phyloP scores from a whole-genome alignment of 2,797 vertebrate species.

The Prionace glauca region DNA sequence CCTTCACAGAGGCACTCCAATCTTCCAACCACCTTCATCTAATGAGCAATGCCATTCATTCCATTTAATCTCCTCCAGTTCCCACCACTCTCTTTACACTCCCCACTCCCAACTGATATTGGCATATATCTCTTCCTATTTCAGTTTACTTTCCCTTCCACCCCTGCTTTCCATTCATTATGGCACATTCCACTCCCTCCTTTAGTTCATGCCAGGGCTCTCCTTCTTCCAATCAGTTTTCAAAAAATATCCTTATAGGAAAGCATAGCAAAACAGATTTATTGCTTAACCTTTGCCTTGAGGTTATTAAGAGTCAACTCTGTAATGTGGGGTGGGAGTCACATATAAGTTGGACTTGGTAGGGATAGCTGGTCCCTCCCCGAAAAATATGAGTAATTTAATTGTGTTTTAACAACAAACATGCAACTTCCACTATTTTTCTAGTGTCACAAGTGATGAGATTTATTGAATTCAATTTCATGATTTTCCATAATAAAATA shows the following conservation, averaged over 20 bases:
- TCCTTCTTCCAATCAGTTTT: neutral
- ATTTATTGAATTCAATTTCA: conserved; percentile 4
- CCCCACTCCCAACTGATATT: neutral
- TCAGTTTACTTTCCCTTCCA: neutral
- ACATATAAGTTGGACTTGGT: neutral
- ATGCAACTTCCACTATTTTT: neutral
- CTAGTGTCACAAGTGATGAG: neutral
- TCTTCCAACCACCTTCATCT: neutral
- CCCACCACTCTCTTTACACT: neutral
- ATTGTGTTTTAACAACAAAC: conserved; percentile 14
- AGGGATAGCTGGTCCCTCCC: neutral
- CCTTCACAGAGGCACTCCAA: neutral
- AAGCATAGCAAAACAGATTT: neutral
- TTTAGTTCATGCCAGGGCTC: neutral
- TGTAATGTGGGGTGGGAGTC: neutral
- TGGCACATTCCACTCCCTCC: neutral
- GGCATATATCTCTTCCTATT: neutral
- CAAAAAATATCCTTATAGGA: neutral
- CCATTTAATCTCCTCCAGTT: neutral
- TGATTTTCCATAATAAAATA: neutral
- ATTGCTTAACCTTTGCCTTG: neutral
- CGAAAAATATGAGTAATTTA: neutral
- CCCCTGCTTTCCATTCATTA: neutral
- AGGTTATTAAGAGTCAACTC: neutral
- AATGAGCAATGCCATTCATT: neutral